Percentiles rank a stretch among this genome's conserved stretches.
These are phyloP conservation scores for Nymphicus hollandicus DNA, from an alignment of 2,113 vertebrate genomes.

Conservation along the genomic window DNA sequence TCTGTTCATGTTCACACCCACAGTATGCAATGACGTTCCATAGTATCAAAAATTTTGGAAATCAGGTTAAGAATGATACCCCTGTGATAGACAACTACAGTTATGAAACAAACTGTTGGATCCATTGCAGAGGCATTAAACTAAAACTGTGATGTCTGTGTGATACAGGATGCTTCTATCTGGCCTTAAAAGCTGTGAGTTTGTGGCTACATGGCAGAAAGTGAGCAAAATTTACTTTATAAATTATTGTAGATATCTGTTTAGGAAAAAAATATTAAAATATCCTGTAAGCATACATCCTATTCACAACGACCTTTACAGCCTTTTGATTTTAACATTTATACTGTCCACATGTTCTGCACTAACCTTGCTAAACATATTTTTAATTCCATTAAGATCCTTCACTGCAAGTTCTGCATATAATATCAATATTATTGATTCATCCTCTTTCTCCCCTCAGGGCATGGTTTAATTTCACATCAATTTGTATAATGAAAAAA, in stretches of 20 bases:
- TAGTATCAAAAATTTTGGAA: not conserved
- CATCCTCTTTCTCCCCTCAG: not conserved
- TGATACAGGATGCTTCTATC: not conserved
- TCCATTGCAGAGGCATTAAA: not conserved
- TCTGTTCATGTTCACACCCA: not conserved
- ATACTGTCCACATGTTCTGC: not conserved
- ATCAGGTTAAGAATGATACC: not conserved
- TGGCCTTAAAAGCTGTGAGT: not conserved
- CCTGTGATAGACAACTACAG: not conserved
- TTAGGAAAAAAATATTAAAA: not conserved
- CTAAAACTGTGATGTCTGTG: not conserved
- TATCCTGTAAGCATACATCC: not conserved
- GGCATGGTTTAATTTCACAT: conserved; percentile 37
- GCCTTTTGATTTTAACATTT: not conserved
- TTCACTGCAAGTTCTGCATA: not conserved
- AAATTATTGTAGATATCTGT: not conserved
- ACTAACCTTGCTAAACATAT: not conserved
- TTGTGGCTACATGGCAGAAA: not conserved
- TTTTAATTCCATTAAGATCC: conserved; percentile 30
- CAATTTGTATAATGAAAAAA: conserved; percentile 40
- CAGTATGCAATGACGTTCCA: not conserved
- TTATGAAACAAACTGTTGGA: not conserved
- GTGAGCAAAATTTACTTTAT: not conserved
- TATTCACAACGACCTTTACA: not conserved
- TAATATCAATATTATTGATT: conserved; percentile 57